These are phyloP conservation scores for Oxyruncus cristatus DNA, from an alignment of 2,113 vertebrate species.

Conservation along the genomic window DNA sequence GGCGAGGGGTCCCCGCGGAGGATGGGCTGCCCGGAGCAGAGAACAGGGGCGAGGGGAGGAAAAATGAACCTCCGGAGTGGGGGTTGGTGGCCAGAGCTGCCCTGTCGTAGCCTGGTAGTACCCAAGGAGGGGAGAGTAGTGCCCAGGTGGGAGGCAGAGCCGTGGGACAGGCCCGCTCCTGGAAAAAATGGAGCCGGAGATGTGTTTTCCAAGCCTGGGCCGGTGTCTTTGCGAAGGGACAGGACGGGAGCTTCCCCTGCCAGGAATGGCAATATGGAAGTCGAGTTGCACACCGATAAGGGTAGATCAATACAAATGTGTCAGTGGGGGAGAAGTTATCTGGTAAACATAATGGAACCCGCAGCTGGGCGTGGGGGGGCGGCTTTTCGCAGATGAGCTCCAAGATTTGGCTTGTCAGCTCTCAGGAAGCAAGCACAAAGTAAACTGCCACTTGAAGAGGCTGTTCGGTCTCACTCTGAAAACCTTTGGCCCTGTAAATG, in stretches of 20 bases:
- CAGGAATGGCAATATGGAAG: conserved; percentile 43
- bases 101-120: neutral
- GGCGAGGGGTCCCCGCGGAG: neutral
- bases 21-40: neutral
- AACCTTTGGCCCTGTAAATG: neutral
- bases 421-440: neutral
- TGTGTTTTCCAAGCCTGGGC: conserved; percentile 33
- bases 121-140: neutral
- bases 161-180: neutral
- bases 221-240: neutral
- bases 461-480: neutral
- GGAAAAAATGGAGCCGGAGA: conserved; percentile 36
- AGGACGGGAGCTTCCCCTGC: conserved; percentile 7
- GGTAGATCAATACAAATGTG: conserved; percentile 31
- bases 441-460: neutral
- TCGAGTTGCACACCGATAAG: conserved; percentile 50
- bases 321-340: conserved; percentile 30
- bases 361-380: neutral
- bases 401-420: conserved; percentile 14
- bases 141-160: neutral
- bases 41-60: neutral
- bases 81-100: neutral
- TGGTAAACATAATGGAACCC: conserved; percentile 45
- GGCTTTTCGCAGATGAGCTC: neutral
- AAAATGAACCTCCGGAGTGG: neutral